A percentile compares a stretch with the other conserved stretches of the same genome.
Evolutionary conservation across 2,888 invertebrate species (phyloP).

Genomic region (Dicycla oo): DNA sequence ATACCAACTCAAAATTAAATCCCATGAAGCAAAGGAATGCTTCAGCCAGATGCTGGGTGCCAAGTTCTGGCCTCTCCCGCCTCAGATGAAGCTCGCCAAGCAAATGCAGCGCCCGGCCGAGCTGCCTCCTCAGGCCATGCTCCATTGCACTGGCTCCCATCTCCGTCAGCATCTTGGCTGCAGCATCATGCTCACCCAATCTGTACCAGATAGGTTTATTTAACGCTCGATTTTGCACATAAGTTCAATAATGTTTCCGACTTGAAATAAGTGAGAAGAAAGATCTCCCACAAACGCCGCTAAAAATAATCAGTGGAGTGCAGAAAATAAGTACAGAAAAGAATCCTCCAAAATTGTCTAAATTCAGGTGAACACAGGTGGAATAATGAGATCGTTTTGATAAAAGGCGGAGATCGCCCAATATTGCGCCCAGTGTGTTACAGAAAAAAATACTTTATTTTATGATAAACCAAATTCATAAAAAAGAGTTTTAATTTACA

Average conservation of each 20-base stretch:
- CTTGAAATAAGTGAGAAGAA: neutral
- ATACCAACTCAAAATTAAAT: conserved; percentile 73
- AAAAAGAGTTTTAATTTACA: too few relatives aligned
- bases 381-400: conserved; percentile 5
- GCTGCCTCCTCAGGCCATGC: conserved; percentile 76
- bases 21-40: conserved; percentile 87
- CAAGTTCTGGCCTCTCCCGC: conserved; percentile 83
- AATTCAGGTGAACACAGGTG: too few relatives aligned
- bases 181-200: conserved; percentile 80
- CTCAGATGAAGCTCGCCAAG: conserved; percentile 85
- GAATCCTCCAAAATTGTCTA: too few relatives aligned
- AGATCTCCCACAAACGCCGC: neutral
- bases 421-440: too few relatives aligned
- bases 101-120: conserved; percentile 84
- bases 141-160: conserved; percentile 87
- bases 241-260: neutral
- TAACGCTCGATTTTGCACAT: neutral
- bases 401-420: too few relatives aligned
- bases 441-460: too few relatives aligned
- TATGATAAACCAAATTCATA: too few relatives aligned
- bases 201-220: conserved; percentile 61
- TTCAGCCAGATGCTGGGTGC: conserved; percentile 84
- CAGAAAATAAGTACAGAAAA: too few relatives aligned
- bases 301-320: neutral
- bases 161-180: conserved; percentile 82